Percentiles rank a stretch among this genome's conserved stretches.
These are phyloP conservation scores for Zoanthus sociatus DNA, from an alignment of 92 coral and sea anemone species.

Conservation along the genomic window DNA sequence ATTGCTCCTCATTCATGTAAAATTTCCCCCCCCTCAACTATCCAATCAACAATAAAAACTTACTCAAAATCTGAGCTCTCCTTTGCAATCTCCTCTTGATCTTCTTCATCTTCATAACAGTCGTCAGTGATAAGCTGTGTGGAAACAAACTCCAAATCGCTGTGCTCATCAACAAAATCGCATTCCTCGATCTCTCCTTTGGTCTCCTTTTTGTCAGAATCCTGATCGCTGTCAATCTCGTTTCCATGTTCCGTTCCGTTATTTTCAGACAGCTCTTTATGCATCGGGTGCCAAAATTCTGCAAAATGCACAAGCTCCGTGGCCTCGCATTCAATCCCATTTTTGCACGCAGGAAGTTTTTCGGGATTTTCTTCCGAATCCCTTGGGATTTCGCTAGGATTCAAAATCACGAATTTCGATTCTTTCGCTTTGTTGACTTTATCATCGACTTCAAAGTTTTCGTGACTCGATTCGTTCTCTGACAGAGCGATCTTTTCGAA, in stretches of 20 bases:
- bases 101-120: conserved; percentile 46
- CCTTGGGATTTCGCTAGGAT: conserved; percentile 9
- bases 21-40: neutral
- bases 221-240: conserved; percentile 3
- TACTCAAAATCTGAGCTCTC: conserved; percentile 3
- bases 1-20: neutral
- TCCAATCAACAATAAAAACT: neutral
- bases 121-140: conserved; percentile 61
- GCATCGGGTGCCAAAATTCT: conserved; percentile 79
- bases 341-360: conserved; percentile 58
- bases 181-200: conserved; percentile 70
- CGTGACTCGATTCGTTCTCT: conserved; percentile 42
- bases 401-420: conserved; percentile 43
- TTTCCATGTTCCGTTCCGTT: conserved; percentile 5
- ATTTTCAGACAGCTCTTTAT: neutral
- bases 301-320: conserved; percentile 80
- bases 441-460: neutral
- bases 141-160: conserved; percentile 36
- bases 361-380: neutral
- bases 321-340: conserved; percentile 69
- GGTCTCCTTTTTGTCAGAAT: neutral
- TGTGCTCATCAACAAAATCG: conserved; percentile 48
- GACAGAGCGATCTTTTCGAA: conserved; percentile 43
- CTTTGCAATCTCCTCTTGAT: conserved; percentile 21
- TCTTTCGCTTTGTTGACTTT: neutral